phyloP scores from a whole-genome alignment of 2,113 vertebrate genomes.

The Dipodomys ordii region DNA sequence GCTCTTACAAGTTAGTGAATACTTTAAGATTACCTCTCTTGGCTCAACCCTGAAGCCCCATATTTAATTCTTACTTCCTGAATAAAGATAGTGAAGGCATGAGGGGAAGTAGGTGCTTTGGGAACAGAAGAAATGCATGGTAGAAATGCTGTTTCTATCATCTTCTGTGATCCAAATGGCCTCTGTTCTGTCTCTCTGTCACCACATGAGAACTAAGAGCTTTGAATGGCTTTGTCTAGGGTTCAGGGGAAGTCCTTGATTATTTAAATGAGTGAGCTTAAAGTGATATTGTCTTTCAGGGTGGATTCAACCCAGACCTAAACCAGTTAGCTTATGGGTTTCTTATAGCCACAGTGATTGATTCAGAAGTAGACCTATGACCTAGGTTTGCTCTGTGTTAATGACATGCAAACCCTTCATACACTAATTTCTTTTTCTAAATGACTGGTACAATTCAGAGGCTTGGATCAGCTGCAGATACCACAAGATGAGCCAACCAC shows the following conservation, averaged over 20 bases:
- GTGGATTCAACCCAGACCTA: neutral
- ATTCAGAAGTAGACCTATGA: neutral
- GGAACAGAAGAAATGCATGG: neutral
- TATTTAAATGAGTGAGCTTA: conserved; percentile 17
- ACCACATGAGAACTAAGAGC: neutral
- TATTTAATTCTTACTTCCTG: conserved; percentile 17
- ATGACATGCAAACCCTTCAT: neutral
- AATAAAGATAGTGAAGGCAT: neutral
- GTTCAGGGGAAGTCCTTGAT: neutral
- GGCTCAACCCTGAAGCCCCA: neutral
- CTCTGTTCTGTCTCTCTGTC: neutral
- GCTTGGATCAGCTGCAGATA: neutral
- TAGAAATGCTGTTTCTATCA: neutral
- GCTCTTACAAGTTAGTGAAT: conserved; percentile 42
- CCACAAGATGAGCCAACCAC: neutral
- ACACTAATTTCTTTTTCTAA: neutral
- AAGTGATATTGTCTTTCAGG: neutral
- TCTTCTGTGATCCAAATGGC: neutral
- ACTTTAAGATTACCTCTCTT: conserved; percentile 68
- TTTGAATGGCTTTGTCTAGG: neutral
- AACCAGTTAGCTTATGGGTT: neutral
- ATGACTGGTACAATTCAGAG: neutral
- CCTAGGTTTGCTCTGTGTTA: neutral
- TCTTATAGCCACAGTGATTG: neutral
- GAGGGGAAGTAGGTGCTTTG: neutral